Evolutionary conservation across 2,797 vertebrate species (phyloP).

Genomic region (Peromyscus attwateri): DNA sequence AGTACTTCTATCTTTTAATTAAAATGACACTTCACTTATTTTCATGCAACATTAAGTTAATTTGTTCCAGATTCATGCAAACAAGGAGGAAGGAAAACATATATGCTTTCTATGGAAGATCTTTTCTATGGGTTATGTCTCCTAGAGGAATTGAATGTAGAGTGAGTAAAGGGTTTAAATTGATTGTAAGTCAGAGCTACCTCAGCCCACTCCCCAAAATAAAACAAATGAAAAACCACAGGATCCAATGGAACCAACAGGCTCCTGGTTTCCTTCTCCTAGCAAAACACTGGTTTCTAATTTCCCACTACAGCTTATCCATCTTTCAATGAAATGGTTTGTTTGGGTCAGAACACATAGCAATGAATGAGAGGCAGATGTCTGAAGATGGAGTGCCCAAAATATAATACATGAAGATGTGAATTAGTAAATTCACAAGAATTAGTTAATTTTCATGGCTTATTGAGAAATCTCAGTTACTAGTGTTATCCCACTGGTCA

Average conservation of each 20-base stretch:
- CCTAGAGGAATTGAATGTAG: slow-evolving; percentile 64
- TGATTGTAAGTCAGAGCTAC: slow-evolving; percentile 21
- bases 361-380: slow-evolving; percentile 3
- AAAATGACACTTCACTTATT: slow-evolving; percentile 75
- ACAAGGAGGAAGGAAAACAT: not conserved
- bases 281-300: not conserved
- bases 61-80: slow-evolving; percentile 76
- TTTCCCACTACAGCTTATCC: not conserved
- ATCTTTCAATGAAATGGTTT: slow-evolving; percentile 2
- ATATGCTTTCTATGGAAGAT: slow-evolving; percentile 10
- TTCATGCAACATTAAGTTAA: slow-evolving; percentile 71
- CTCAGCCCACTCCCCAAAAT: not conserved
- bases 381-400: slow-evolving; percentile 1
- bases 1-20: slow-evolving; percentile 67
- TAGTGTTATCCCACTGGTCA: not conserved
- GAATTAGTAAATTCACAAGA: slow-evolving; percentile 17
- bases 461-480: slow-evolving; percentile 37
- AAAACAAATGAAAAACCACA: not conserved
- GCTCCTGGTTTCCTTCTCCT: not conserved
- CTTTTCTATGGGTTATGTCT: not conserved
- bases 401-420: not conserved
- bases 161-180: slow-evolving; percentile 3
- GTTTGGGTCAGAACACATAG: not conserved
- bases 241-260: not conserved
- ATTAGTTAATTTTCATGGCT: slow-evolving; percentile 19